phyloP scores from a whole-genome alignment of 2,888 invertebrate species.

The Caenorhabditis zanzibari region DNA sequence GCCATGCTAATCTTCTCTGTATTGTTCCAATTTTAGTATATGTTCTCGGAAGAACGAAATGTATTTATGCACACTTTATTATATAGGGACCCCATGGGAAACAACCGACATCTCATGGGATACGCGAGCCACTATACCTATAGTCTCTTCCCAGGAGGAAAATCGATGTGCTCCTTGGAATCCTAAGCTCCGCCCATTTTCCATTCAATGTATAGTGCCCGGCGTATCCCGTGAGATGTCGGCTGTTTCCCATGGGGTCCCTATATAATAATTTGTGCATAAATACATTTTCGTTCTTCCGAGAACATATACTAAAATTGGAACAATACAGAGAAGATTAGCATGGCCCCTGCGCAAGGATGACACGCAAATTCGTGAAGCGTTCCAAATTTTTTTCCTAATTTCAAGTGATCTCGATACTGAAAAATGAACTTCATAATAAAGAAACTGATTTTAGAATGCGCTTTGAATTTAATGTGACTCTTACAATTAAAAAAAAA shows the following conservation, averaged over 20 bases:
- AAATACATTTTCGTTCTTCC: constrained; percentile 51
- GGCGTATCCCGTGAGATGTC: constrained; percentile 13
- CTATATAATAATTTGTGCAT: not conserved
- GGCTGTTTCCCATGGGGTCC: too few relatives aligned
- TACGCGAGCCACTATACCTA: too few relatives aligned
- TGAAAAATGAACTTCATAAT: too few relatives aligned
- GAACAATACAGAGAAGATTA: constrained; percentile 95
- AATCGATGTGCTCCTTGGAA: not conserved
- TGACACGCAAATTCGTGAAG: constrained; percentile 95
- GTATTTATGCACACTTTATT: too few relatives aligned
- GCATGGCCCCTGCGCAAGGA: constrained; percentile 94
- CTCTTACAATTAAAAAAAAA: too few relatives aligned
- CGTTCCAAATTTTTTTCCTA: constrained; percentile 88
- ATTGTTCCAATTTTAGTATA: constrained; percentile 90
- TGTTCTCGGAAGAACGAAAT: constrained; percentile 65
- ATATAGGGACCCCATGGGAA: too few relatives aligned
- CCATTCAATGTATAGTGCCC: not conserved
- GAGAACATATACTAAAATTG: constrained; percentile 87
- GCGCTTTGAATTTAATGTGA: too few relatives aligned
- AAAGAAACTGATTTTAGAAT: too few relatives aligned
- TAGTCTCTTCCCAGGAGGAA: not conserved
- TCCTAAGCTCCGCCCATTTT: not conserved
- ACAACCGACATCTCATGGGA: too few relatives aligned
- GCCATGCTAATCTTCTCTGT: constrained; percentile 95
- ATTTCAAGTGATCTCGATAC: not conserved